Conservation (phyloP, 2,113 vertebrate species). For the Ancistrus triradiatus region DNA sequence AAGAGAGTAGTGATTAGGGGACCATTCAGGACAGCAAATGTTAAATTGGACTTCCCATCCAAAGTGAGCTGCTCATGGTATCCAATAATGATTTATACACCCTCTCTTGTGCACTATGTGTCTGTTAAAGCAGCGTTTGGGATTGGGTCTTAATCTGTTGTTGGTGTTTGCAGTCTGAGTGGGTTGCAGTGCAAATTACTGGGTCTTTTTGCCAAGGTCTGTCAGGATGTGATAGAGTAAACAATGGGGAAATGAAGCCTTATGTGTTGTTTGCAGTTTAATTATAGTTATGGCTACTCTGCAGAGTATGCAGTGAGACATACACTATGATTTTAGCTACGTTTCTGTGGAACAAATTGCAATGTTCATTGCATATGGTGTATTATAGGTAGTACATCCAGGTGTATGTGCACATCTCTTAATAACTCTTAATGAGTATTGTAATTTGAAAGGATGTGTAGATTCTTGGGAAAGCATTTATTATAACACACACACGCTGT, state of each 20-base stretch:
- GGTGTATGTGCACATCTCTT: too few relatives aligned
- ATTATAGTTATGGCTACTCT: conserved; percentile 17
- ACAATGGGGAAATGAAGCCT: conserved; percentile 11
- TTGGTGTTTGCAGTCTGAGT: not conserved
- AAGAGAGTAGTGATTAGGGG: too few relatives aligned
- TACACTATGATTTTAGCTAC: not conserved
- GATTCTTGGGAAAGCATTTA: too few relatives aligned
- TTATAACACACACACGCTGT: too few relatives aligned
- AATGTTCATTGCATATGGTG: too few relatives aligned
- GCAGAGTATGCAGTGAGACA: conserved; percentile 1
- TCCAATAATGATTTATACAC: not conserved
- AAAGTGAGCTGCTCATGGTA: too few relatives aligned
- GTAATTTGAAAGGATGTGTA: too few relatives aligned
- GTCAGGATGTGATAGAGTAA: conserved; percentile 11
- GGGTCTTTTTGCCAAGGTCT: conserved; percentile 19
- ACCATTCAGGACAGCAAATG: too few relatives aligned
- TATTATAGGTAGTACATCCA: too few relatives aligned
- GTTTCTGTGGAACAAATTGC: too few relatives aligned
- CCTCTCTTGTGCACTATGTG: not conserved
- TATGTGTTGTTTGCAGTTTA: conserved; percentile 7
- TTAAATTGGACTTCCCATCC: too few relatives aligned
- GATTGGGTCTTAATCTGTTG: conserved; percentile 4
- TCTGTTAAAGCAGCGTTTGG: not conserved
- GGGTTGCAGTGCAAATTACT: conserved; percentile 5
- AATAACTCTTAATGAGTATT: too few relatives aligned